These are phyloP conservation scores for Crotalus horridus DNA, from an alignment of 2,113 vertebrate genomes.

Conservation along the genomic window DNA sequence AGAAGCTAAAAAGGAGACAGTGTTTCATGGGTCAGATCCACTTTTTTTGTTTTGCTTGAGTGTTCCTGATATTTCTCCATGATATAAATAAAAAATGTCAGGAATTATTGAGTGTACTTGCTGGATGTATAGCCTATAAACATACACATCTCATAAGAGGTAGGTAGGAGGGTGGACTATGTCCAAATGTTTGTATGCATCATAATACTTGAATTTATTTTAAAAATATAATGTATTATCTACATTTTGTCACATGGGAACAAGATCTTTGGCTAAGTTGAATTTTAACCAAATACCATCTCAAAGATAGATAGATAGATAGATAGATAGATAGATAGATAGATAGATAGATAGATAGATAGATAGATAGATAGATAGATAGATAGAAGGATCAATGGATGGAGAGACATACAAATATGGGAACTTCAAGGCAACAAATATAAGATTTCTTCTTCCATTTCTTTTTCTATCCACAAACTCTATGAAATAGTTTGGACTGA, in stretches of 20 bases:
- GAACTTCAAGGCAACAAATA: not conserved
- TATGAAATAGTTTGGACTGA: not conserved
- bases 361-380: too few species aligned
- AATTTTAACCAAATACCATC: not conserved
- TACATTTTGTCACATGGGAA: not conserved
- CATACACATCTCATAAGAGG: not conserved
- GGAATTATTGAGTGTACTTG: not conserved
- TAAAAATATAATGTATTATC: not conserved
- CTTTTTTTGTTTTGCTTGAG: slow-evolving; percentile 47
- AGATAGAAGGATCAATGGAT: not conserved
- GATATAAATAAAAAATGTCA: slow-evolving; percentile 4
- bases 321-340: too few species aligned
- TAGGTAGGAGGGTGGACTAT: not conserved
- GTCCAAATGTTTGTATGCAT: not conserved
- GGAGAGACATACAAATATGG: not conserved
- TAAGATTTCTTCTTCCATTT: not conserved
- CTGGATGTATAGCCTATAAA: not conserved
- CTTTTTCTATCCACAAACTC: not conserved
- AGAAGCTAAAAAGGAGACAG: slow-evolving; percentile 39
- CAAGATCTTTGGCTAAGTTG: not conserved
- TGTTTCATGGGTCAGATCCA: slow-evolving; percentile 22
- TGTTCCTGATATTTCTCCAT: slow-evolving; percentile 32
- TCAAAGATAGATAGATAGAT: not conserved
- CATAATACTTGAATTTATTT: not conserved
- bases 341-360: too few species aligned